Conservation (phyloP, 2,888 invertebrate genomes). For the Diploptera punctata region DNA sequence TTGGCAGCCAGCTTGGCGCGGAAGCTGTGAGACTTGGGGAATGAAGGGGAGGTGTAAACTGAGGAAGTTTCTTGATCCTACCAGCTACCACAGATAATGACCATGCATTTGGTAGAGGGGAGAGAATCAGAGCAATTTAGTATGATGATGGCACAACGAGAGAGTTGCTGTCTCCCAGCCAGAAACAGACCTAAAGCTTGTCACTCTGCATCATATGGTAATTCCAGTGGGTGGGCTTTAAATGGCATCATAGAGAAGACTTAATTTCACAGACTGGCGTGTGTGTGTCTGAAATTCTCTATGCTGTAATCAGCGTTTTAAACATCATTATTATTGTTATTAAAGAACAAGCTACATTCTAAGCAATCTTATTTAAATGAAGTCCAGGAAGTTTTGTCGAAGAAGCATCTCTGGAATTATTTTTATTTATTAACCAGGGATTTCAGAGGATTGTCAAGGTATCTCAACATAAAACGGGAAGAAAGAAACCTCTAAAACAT, state of each 20-base stretch:
- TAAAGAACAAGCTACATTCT: neutral
- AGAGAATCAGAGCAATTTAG: constrained; percentile 23
- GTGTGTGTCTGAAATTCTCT: constrained; percentile 9
- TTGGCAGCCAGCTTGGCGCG: neutral
- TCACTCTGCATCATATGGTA: constrained; percentile 12
- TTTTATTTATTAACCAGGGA: too few relatives aligned
- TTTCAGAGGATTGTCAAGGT: too few relatives aligned
- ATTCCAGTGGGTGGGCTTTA: constrained; percentile 11
- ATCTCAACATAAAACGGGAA: too few relatives aligned
- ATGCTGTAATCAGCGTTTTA: constrained; percentile 19
- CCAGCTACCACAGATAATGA: constrained; percentile 1
- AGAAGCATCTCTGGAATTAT: neutral
- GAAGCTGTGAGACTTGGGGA: neutral
- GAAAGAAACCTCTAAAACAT: too few relatives aligned
- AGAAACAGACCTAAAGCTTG: neutral
- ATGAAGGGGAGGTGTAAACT: neutral
- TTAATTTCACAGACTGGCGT: constrained; percentile 9
- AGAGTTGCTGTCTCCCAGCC: neutral
- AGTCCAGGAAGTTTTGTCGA: neutral
- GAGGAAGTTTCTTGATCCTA: neutral
- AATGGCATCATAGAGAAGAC: neutral
- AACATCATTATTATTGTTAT: constrained; percentile 16
- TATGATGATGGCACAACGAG: constrained; percentile 7
- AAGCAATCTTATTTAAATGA: neutral
- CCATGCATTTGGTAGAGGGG: neutral